Evolutionary conservation across 2,797 vertebrate genomes (phyloP), one percentile per base, ranked within the genome.

Genomic region (Sebastes oblongus): DNA sequence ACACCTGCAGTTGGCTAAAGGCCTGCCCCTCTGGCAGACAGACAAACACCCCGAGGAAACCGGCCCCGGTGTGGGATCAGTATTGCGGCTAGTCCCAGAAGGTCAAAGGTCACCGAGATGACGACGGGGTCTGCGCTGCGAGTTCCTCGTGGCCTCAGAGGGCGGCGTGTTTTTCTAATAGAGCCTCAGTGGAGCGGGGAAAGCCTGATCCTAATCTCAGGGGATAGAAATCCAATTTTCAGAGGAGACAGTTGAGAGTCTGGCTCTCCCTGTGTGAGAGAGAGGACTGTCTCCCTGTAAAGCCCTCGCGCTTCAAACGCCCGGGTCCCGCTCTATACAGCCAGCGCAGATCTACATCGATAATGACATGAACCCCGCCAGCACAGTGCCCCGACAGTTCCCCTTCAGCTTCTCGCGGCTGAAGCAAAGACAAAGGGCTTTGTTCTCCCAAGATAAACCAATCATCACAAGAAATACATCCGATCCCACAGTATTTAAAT

Each of bases 181-280:
- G 92, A 93, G 93, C 90, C 72, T 27, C 87, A 32, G 86, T 75
- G 62, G 82, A 92, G 92, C 83, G 76, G 90, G 89, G 91, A 89
- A 91, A 92, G 93, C 90, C 94, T 93, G 94, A 93, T 94, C 91
- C 89, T 95, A 95, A 96, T 95, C 95, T 95, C 89, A 32, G 86
- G 91, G 94, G 95, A 95, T 95, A 93, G 94, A 95, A 96, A 96
- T 95, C 94, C 94, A 95, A 96, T 96, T 95, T 95, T 94, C 92
- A 89, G 90, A 91, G 89, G 90, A 94, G 94, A 94, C 93, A 93
- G 92, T 94, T 89, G 94, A 94, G 93, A 92, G 91, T 91, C 92
- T 88, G 92, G 87, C 91, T 91, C 85, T 84, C 87, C 82, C 89
- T 39, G 81, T 78, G 88, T 88, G 90, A 90, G 84, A 93, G 88